Conservation (phyloP, 2,797 vertebrate genomes). For the Sibirionetta formosa region DNA sequence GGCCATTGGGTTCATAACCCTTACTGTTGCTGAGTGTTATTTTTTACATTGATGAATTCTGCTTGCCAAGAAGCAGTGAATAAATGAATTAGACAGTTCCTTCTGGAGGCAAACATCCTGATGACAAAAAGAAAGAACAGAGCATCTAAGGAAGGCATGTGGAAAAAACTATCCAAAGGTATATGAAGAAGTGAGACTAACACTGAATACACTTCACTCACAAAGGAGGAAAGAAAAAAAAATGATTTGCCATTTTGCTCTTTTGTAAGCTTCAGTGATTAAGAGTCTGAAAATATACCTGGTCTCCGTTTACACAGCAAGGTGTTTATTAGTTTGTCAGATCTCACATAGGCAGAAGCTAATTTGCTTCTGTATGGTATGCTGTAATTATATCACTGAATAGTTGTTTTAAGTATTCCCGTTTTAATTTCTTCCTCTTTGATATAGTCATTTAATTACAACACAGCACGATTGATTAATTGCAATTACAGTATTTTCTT, state of each 20-base stretch:
- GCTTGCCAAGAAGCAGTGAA: background rate
- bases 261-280: slow-evolving; percentile 59
- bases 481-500: slow-evolving; percentile 41
- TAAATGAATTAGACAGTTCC: background rate
- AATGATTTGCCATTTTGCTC: slow-evolving; percentile 22
- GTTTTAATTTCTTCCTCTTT: slow-evolving; percentile 64
- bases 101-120: background rate
- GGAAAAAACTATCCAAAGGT: background rate
- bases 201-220: background rate
- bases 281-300: slow-evolving; percentile 57
- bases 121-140: background rate
- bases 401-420: slow-evolving; percentile 50
- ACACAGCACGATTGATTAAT: slow-evolving; percentile 41
- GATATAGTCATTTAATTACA: slow-evolving; percentile 69
- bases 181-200: background rate
- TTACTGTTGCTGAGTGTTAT: background rate
- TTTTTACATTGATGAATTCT: background rate
- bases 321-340: slow-evolving; percentile 76
- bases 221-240: slow-evolving; percentile 2
- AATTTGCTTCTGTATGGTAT: slow-evolving; percentile 58
- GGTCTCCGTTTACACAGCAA: slow-evolving; percentile 68
- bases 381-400: slow-evolving; percentile 64
- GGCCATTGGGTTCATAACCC: background rate
- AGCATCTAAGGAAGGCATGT: background rate
- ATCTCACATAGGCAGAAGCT: slow-evolving; percentile 55